Evolutionary conservation across 2,888 invertebrate genomes (phyloP), one percentile per base, ranked within the genome.

Genomic region (Eudemis profundana): DNA sequence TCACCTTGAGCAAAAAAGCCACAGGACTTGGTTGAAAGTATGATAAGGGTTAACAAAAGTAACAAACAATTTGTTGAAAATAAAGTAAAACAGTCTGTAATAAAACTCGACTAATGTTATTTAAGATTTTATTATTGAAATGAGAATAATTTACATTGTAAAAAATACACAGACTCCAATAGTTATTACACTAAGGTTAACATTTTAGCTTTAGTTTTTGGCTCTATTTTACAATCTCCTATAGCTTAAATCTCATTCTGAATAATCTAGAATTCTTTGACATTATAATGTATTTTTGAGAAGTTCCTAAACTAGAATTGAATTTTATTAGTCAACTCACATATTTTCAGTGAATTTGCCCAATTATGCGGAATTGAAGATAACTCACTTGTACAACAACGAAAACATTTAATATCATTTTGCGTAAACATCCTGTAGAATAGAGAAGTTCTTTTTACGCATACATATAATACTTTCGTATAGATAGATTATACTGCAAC

Each of bases 111-210:
- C 17, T 71, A 19, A 49, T 69, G 78, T 84, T 83, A 81, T 86
- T 86, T 83, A 85, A 84, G 79, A 84, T 77, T 91, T 92, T 92
- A 90, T 91, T 92, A 92, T 82, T 86, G 88, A 91, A 92, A 90
- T 91, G 87, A 90, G 90, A 91, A 90, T 90, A 90, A 89, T 90
- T 92, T 92, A 92, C 90, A 91, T 88, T 89, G 92, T 93, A 93
- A 92, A 93, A 92, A 93, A 92, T 92, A 92, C 92, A 89, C 88
- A 82, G 84, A 89, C 84, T 88, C 81, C 86, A 79, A 82, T 85
- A 83, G 76, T 78, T 71, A 70, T 82, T 82, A 89, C 77, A 69
- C 87, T 90, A 91, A 82, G 83, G 84, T 89, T 87, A 88, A 88
- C 86, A 88, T 81, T 83, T 82, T 78, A 83, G 83, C 79, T 79